Evolutionary conservation across 1,140 invertebrate species (phyloP).

Genomic region (Elymnias hypermnestra): DNA sequence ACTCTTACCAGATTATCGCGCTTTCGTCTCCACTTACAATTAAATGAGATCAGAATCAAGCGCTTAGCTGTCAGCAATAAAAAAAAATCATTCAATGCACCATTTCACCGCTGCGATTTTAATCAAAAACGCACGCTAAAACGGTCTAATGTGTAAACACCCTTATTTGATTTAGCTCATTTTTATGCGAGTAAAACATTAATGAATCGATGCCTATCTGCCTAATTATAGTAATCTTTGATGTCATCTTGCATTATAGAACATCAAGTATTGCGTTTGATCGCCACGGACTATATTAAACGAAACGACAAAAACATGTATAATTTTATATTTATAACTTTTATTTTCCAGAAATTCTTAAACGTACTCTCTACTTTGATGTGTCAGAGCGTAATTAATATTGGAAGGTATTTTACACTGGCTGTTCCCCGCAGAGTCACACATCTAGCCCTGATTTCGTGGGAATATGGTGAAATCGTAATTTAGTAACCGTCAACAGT

Average conservation of each 20-base stretch:
- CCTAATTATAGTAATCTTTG: constrained; percentile 23
- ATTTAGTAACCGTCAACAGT: too few species aligned
- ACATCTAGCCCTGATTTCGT: too few species aligned
- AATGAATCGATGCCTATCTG: constrained; percentile 23
- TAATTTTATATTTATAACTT: neutral
- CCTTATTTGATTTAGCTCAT: constrained; percentile 11
- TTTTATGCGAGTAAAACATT: constrained; percentile 17
- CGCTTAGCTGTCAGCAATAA: too few species aligned
- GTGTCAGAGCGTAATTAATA: neutral
- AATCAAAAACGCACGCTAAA: too few species aligned
- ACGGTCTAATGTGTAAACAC: neutral
- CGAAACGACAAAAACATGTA: neutral
- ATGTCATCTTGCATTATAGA: constrained; percentile 19
- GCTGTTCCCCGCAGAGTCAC: too few species aligned
- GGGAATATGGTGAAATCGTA: too few species aligned
- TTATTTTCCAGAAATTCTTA: neutral
- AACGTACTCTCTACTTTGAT: neutral
- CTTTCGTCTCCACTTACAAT: too few species aligned
- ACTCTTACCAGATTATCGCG: too few species aligned
- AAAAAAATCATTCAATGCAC: neutral
- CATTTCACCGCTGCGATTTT: neutral
- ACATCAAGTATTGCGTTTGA: constrained; percentile 4
- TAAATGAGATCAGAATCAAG: too few species aligned
- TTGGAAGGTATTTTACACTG: neutral
- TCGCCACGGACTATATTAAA: constrained; percentile 1